These are phyloP conservation scores for Drosophila tani DNA, from an alignment of 1,140 invertebrate species.

Conservation along the genomic window DNA sequence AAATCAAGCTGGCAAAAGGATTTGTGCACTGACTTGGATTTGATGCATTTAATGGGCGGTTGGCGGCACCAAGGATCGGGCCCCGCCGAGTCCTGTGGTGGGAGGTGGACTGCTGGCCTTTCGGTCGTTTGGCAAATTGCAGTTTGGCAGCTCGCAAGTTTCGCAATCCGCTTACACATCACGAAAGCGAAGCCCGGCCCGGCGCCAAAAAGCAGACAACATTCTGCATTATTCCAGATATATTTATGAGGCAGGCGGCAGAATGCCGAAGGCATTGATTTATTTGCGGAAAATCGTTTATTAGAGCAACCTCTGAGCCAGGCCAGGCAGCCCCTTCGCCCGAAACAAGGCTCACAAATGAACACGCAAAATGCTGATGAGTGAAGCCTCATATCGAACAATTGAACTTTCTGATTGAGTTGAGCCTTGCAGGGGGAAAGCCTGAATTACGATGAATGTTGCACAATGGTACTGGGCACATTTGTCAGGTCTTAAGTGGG, in stretches of 20 bases:
- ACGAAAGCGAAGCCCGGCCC: conserved; percentile 8
- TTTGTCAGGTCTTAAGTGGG: conserved; percentile 28
- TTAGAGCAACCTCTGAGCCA: conserved; percentile 15
- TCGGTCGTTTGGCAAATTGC: conserved; percentile 42
- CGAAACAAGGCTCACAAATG: conserved; percentile 35
- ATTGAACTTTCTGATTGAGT: conserved; percentile 53
- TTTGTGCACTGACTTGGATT: conserved; percentile 37
- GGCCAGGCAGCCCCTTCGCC: not conserved
- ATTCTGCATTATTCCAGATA: conserved; percentile 40
- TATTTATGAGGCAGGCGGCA: conserved; percentile 35
- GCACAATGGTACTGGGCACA: conserved; percentile 19
- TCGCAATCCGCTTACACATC: conserved; percentile 47
- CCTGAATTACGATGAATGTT: conserved; percentile 2
- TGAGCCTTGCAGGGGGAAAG: not conserved
- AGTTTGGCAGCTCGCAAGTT: conserved; percentile 44
- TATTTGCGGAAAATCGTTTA: conserved; percentile 48
- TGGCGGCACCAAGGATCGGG: conserved; percentile 14
- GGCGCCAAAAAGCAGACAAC: conserved; percentile 41
- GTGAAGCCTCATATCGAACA: conserved; percentile 31
- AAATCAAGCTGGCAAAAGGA: conserved; percentile 49
- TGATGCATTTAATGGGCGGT: conserved; percentile 48
- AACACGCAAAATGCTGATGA: conserved; percentile 46
- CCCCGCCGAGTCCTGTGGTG: not conserved
- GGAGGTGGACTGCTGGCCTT: not conserved
- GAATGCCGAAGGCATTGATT: conserved; percentile 39